A percentile compares a stretch with the other conserved stretches of the same genome.
These are phyloP conservation scores for Caenorhabditis inopinata DNA, from an alignment of 1,140 invertebrate genomes.

Conservation along the genomic window DNA sequence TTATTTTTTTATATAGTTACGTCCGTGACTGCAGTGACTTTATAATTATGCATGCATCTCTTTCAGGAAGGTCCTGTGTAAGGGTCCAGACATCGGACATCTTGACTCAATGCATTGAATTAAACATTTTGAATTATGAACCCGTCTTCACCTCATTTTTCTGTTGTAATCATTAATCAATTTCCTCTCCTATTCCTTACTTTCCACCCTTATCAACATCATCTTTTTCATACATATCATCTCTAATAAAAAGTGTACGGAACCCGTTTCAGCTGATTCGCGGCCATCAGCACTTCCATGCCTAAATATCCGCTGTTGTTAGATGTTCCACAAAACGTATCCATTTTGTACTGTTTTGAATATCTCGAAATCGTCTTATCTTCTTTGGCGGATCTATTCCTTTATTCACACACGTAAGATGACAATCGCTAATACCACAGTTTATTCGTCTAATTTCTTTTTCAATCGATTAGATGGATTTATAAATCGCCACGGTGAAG, in stretches of 20 bases:
- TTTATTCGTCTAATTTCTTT: no score
- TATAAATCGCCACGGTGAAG: no score
- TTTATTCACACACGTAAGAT: background rate
- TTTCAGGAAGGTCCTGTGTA: no score
- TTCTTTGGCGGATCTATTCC: background rate
- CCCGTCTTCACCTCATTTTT: background rate
- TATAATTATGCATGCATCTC: no score
- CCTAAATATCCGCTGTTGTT: background rate
- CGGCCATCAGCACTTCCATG: background rate
- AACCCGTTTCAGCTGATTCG: slow-evolving; percentile 26
- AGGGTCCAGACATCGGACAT: no score
- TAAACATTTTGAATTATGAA: background rate
- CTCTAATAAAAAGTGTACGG: slow-evolving; percentile 22
- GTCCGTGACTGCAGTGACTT: no score
- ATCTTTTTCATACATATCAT: slow-evolving; percentile 24
- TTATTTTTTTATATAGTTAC: no score
- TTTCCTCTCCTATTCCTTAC: background rate
- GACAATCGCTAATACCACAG: no score
- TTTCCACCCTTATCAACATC: background rate
- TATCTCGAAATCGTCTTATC: no score
- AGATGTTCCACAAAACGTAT: background rate
- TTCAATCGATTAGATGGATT: no score
- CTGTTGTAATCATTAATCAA: slow-evolving; percentile 23
- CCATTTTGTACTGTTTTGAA: no score
- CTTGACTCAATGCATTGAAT: background rate